Conservation (phyloP, 2,113 vertebrate species). For the Podarcis raffonei region DNA sequence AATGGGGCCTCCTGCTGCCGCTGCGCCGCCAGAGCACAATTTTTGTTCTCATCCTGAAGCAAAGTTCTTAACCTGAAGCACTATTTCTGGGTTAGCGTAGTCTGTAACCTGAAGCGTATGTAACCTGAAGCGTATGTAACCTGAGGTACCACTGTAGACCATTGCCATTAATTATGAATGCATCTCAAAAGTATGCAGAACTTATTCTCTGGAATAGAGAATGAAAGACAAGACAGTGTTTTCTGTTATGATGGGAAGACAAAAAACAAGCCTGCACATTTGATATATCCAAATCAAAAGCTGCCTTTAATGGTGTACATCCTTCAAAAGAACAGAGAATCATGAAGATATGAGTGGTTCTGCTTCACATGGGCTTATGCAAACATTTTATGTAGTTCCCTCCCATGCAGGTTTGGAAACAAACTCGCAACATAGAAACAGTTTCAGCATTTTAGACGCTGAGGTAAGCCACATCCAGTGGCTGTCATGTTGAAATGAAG, state of each 20-base stretch:
- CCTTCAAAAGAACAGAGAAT: not conserved
- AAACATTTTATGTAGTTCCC: not conserved
- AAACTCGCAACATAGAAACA: not conserved
- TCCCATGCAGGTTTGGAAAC: not conserved
- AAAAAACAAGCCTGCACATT: not conserved
- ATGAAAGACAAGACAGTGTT: not conserved
- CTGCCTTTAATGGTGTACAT: not conserved
- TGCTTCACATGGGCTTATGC: not conserved
- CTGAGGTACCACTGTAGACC: accelerated
- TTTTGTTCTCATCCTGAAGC: too few relatives aligned
- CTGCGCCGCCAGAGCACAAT: too few relatives aligned
- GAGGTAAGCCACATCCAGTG: not conserved
- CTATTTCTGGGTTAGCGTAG: too few relatives aligned
- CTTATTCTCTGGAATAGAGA: conserved; percentile 7
- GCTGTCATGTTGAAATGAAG: not conserved
- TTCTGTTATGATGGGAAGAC: not conserved
- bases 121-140: too few relatives aligned
- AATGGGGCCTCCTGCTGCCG: too few relatives aligned
- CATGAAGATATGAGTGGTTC: not conserved
- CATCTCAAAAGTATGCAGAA: conserved; percentile 2
- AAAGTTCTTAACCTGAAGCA: too few relatives aligned
- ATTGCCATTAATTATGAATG: not conserved
- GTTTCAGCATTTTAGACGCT: not conserved
- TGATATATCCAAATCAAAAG: not conserved
- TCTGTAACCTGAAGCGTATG: too few relatives aligned